Evolutionary conservation across 2,113 vertebrate species (phyloP), one percentile per base, ranked within the genome.

Genomic region (Lycaon pictus): DNA sequence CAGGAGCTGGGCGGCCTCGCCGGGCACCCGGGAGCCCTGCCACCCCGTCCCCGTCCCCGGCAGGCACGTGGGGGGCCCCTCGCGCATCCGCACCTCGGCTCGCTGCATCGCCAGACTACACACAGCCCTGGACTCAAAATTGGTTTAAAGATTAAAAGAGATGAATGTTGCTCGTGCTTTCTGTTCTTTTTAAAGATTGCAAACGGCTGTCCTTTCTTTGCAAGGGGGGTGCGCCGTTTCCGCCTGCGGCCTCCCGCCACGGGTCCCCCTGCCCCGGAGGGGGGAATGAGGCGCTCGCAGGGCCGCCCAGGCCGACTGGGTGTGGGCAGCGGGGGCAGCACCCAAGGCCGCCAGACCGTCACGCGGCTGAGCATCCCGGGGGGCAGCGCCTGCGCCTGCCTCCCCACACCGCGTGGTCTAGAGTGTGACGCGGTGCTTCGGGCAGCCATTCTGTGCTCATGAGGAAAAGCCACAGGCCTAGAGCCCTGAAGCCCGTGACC

Each of bases 81-180:
- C 77, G 43, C 1, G 22, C 8, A 7, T 29, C 43, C 10, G 7
- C 6, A 6, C 17, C 71, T 19, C 1, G 1, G 20, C 56, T 74
- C 37, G 0, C 27, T 0, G 0, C 19, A 1, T 4, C 48, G 56
- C 17, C 11, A 0, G 7, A 13, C 23, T 1, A 13, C 56, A 60
- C 84, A 19, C 72, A 37, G 15, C 51, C 32, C 20, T 20, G 3
- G 7, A 1, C 16, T 48, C 72, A 20, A 55, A 60, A 81, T 29
- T 0, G 63, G n/a, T 58, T 76, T 85, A 4, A 81, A n/a, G 37
- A 97, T 93, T 84, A 97, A 98, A 93, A 58, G 27, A 97, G 32
- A 67, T 69, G 53, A 92, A 71, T 32, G 53, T 6, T 55, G 55
- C 29, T 87, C 35, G 51, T 83, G 81, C 62, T 65, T 23, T 25